Conservation (phyloP, 2,113 vertebrate species). For the Azemiops feae region DNA sequence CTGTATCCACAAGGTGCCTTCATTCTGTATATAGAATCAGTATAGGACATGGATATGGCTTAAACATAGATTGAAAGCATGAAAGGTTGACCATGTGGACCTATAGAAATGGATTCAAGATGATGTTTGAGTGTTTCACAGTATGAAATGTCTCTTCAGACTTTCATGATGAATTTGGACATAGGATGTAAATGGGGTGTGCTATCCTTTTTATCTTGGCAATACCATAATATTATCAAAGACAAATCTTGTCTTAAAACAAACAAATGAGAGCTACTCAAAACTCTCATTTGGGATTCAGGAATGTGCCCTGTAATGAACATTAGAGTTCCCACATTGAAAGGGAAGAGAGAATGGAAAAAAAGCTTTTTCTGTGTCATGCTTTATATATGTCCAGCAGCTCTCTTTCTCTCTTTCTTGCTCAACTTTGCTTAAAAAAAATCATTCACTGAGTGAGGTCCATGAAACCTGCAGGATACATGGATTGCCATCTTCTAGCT, state of each 20-base stretch:
- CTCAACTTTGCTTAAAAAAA: not conserved
- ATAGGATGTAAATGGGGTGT: not conserved
- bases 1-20: not conserved
- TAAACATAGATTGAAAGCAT: not conserved
- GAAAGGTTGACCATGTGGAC: not conserved
- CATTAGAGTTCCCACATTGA: not conserved
- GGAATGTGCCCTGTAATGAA: slow-evolving; percentile 17
- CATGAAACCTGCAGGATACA: not conserved
- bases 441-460: not conserved
- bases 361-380: not conserved
- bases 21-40: not conserved
- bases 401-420: not conserved
- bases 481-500: not conserved
- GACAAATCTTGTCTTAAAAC: not conserved
- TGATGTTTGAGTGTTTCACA: not conserved
- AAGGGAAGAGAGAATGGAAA: not conserved
- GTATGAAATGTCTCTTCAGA: slow-evolving; percentile 11
- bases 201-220: slow-evolving; percentile 1
- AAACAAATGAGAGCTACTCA: not conserved
- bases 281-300: slow-evolving; percentile 23
- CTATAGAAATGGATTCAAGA: not conserved
- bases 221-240: not conserved
- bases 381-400: not conserved
- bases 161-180: slow-evolving; percentile 16
- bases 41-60: not conserved